A percentile compares a stretch with the other conserved stretches of the same genome.
Conservation (phyloP, 1,140 invertebrate genomes). For the Drosophila ironensis region DNA sequence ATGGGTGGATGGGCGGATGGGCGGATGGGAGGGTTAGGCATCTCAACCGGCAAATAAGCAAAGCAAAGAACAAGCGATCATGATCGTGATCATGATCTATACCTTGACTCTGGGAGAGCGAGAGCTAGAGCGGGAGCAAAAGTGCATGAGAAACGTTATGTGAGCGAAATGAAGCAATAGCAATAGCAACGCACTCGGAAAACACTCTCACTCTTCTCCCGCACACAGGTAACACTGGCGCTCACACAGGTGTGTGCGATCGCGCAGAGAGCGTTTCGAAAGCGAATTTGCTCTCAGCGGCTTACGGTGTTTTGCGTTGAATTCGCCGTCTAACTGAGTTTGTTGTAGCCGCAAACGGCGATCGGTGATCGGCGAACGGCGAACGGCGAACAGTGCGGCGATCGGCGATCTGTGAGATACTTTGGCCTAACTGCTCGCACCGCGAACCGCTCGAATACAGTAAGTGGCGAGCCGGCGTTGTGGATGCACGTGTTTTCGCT, state of each 20-base stretch:
- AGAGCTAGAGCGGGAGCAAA: slow-evolving; percentile 41
- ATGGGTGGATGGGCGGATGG: neutral
- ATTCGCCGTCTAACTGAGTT: slow-evolving; percentile 70
- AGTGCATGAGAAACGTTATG: slow-evolving; percentile 80
- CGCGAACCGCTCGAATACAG: slow-evolving; percentile 79
- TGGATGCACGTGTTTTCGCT: slow-evolving; percentile 81
- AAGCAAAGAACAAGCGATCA: slow-evolving; percentile 46
- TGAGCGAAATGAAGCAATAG: slow-evolving; percentile 69
- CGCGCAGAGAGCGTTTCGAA: slow-evolving; percentile 34
- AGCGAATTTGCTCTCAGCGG: slow-evolving; percentile 54
- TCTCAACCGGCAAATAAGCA: slow-evolving; percentile 72
- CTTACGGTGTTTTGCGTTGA: slow-evolving; percentile 78
- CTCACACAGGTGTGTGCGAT: slow-evolving; percentile 5
- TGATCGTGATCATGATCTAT: slow-evolving; percentile 47
- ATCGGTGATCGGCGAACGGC: neutral
- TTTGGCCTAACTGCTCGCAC: slow-evolving; percentile 80
- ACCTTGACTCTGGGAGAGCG: slow-evolving; percentile 77
- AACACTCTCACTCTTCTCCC: slow-evolving; percentile 76
- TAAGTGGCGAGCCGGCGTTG: slow-evolving; percentile 81
- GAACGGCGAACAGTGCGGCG: neutral
- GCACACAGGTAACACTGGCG: slow-evolving; percentile 33
- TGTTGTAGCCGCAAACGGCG: slow-evolving; percentile 47
- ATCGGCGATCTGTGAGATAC: slow-evolving; percentile 51
- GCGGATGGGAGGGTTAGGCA: slow-evolving; percentile 41
- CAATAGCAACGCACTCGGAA: slow-evolving; percentile 46